Conservation (phyloP, 2,797 vertebrate genomes). For the Toxotes lorentzi region DNA sequence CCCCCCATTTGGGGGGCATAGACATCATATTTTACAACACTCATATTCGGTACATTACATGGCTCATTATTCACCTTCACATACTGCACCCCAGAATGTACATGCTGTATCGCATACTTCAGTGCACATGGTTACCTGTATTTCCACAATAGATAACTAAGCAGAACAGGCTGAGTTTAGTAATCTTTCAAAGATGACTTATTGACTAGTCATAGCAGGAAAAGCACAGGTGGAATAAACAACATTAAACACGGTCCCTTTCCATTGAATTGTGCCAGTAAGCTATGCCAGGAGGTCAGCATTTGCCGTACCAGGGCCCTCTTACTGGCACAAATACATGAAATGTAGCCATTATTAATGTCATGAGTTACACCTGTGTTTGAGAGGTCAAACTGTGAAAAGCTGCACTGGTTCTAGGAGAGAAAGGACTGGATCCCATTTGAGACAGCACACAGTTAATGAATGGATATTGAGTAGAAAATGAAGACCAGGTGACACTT, state of each 20-base stretch:
- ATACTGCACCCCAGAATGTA: neutral
- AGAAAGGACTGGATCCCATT: constrained; percentile 77
- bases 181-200: constrained; percentile 1
- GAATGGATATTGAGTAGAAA: constrained; percentile 89
- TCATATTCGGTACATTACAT: neutral
- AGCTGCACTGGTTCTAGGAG: constrained; percentile 69
- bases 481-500: constrained; percentile 91
- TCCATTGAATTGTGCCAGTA: neutral
- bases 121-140: neutral
- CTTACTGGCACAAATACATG: constrained; percentile 5
- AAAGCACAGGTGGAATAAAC: constrained; percentile 9
- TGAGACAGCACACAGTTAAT: constrained; percentile 84
- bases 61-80: neutral
- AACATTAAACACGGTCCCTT: neutral
- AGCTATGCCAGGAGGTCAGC: neutral
- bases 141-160: constrained; percentile 2
- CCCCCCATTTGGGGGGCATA: neutral
- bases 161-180: neutral
- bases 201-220: neutral
- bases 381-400: constrained; percentile 65
- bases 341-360: constrained; percentile 10
- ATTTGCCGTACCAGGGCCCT: neutral
- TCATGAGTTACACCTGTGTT: constrained; percentile 38
- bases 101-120: neutral
- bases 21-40: neutral